Evolutionary conservation across 1,140 invertebrate species (phyloP), one percentile per base, ranked within the genome.

Genomic region (Varroa destructor): DNA sequence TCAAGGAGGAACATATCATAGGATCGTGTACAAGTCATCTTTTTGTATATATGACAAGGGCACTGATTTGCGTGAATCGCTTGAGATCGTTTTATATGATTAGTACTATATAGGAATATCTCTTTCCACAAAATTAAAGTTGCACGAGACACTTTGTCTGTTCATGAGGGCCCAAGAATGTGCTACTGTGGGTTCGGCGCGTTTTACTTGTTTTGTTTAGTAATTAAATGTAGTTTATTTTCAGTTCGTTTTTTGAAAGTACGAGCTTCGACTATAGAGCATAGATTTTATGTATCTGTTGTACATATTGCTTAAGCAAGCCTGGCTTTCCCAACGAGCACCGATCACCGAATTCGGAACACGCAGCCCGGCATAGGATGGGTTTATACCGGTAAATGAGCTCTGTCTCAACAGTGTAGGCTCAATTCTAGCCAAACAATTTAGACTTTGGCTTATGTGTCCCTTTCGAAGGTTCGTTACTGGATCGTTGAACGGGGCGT

Each of bases 311-410:
- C 40, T 46, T 37, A 67, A 37, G 14, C 40, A 67, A 14, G 61
- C 61, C 37, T 40, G 61, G 40, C 61, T 67, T 8, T 67, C 61
- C 61, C 61, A 67, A 14, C 61, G 61, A 40, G 61, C 61, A 12
- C 61, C 61, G 14, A 46, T 40, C 14, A 8, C 61, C 1, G 61
- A 67, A 12, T 37, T 37, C 8, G 61, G 61, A 37, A 67, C 61
- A 5, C 61, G 61, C 12, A 67, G 40, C 12, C 40, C 40, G 12
- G 61, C 14, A 37, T 14, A 36, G 61, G 40, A 67, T 46, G 61
- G 40, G 61, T 67, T 67, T 12, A 67, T 36, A 12, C 12, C 40
- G 8, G 1, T 67, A 46, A 67, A 67, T 46, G 61, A 67, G 61
- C 40, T 67, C 61, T 67, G 61, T 14, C 61, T 40, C n/a, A 37